A percentile compares a stretch with the other conserved stretches of the same genome.
Evolutionary conservation across 2,113 vertebrate species (phyloP).

Genomic region (Danio rerio): GRCz12tu NC_133196.1:21128501-21129000

Average conservation of each 20-base stretch:
- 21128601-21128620: neutral
- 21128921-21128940: too few species aligned
- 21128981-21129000: too few species aligned
- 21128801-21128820: too few species aligned
- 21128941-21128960: too few species aligned
- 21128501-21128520: neutral
- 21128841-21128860: too few species aligned
- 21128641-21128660: neutral
- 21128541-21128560: neutral
- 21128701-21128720: constrained; percentile 7
- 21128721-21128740: constrained; percentile 9
- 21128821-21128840: too few species aligned
- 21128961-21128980: too few species aligned
- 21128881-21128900: too few species aligned
- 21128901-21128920: too few species aligned
- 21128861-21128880: too few species aligned
- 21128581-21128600: neutral
- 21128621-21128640: constrained; percentile 1
- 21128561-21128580: constrained; percentile 11
- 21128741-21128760: constrained; percentile 50
- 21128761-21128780: constrained; percentile 46
- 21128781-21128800: constrained; percentile 47
- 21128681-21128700: constrained; percentile 30
- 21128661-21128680: constrained; percentile 33
- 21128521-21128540: neutral